Evolutionary conservation across 2,797 vertebrate genomes (phyloP), one percentile per base, ranked within the genome.

Genomic region (Protonibea diacanthus): DNA sequence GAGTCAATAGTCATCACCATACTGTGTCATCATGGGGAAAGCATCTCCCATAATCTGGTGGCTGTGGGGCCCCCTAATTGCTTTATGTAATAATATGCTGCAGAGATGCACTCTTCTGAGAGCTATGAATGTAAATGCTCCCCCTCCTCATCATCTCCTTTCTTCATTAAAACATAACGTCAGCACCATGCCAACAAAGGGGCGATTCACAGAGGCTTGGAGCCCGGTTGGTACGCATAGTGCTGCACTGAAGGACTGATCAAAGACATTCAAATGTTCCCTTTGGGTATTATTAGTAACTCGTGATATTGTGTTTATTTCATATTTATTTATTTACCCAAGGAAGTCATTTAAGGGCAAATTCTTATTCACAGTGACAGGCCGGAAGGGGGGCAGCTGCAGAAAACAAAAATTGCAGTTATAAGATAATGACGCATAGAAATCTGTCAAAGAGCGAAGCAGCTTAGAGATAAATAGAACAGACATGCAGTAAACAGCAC

Each of bases 1-100:
- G 80, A 92, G 92, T 92, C 89, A 88, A 74, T 80, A 84, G 79
- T 89, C 85, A 87, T 78, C 83, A 48, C 61, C 72, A 29, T 71
- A 78, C 81, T 84, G 88, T 87, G 85, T 88, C 85, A 89, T 91
- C 83, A 87, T 80, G 78, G 76, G 86, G 86, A 88, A 90, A 92
- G 84, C 87, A 85, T 91, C 89, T 85, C 88, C 89, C 89, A 86
- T 73, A 85, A 76, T 90, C 76, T 73, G 81, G 82, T 88, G 89
- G 68, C 78, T 29, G 49, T 0, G 47, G 75, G 90, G 90, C 80
- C 93, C 90, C 92, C 84, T 94, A 94, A 94, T 93, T 94, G 85
- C 91, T 93, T 93, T 94, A 93, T 92, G 93, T 92, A 94, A 95
- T 94, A 91, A 92, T 86, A 92, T 84, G 74, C 89, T 84, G 62